Conservation (phyloP, 2,888 invertebrate species). For the Phengaris arion region DNA sequence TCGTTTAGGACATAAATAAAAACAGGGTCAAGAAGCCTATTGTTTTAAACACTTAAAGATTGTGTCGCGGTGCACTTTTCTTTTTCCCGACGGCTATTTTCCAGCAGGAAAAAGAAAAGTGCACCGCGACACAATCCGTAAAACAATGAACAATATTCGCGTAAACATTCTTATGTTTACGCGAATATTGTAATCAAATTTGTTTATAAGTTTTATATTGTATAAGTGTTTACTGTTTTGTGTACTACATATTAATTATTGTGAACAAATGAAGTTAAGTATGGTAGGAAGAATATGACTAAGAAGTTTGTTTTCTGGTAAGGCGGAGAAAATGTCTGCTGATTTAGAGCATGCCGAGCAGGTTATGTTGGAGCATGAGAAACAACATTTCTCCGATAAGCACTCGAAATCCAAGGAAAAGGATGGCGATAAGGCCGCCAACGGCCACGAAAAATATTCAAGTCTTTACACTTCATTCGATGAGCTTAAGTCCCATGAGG, state of each 20-base stretch:
- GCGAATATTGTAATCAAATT: slow-evolving; percentile 27
- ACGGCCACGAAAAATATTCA: slow-evolving; percentile 62
- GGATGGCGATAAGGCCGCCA: slow-evolving; percentile 55
- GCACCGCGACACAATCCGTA: too few species aligned
- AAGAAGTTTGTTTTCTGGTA: slow-evolving; percentile 76
- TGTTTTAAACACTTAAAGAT: too few species aligned
- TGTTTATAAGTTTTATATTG: slow-evolving; percentile 37
- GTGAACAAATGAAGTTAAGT: slow-evolving; percentile 32
- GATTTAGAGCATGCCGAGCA: slow-evolving; percentile 76
- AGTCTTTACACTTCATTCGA: slow-evolving; percentile 71
- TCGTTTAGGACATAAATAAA: too few species aligned
- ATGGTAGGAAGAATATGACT: slow-evolving; percentile 53
- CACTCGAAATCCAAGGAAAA: slow-evolving; percentile 52
- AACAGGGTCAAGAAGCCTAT: too few species aligned
- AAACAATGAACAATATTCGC: too few species aligned
- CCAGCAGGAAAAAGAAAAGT: too few species aligned
- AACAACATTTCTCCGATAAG: slow-evolving; percentile 67
- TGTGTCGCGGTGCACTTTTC: too few species aligned
- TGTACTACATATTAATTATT: neutral
- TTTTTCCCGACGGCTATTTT: too few species aligned
- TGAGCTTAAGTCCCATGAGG: slow-evolving; percentile 65
- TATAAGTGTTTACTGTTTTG: neutral
- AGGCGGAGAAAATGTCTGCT: slow-evolving; percentile 75
- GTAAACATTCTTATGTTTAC: too few species aligned
- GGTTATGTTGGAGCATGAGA: slow-evolving; percentile 77